phyloP scores from a whole-genome alignment of 2,797 vertebrate species.

The Rhinoraja longicauda region DNA sequence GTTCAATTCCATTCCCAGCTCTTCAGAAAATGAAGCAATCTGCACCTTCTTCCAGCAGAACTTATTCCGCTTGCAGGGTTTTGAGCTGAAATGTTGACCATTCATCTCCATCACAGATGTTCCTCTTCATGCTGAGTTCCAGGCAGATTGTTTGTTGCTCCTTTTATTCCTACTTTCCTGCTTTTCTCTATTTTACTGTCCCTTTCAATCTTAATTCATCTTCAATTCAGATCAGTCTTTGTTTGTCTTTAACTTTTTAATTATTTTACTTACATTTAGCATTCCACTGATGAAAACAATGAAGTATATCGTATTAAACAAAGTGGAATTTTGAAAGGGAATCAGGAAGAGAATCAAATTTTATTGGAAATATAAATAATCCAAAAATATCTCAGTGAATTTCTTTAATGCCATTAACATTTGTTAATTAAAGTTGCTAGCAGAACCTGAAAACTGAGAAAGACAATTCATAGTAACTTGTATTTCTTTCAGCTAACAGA shows the following conservation, averaged over 20 bases:
- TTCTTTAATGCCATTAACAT: not conserved
- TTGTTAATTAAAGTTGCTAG: not conserved
- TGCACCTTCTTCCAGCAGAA: no score
- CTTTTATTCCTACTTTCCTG: not conserved
- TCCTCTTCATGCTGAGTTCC: no score
- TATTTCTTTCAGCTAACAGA: constrained; percentile 7
- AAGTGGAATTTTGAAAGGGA: not conserved
- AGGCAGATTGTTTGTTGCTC: not conserved
- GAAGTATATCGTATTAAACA: not conserved
- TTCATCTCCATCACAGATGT: no score
- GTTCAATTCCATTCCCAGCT: no score
- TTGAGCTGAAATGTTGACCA: no score
- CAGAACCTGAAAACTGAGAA: not conserved
- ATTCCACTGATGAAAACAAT: not conserved
- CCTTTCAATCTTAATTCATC: not conserved
- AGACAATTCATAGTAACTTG: not conserved
- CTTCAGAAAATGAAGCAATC: no score
- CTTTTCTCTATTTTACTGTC: not conserved
- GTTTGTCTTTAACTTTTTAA: not conserved
- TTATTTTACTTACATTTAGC: not conserved
- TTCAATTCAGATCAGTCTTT: not conserved
- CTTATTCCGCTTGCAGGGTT: no score
- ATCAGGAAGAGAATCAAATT: not conserved
- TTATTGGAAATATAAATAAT: no score
- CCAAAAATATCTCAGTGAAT: no score